phyloP scores from a whole-genome alignment of 2,113 vertebrate species.

The Turnix velox region DNA sequence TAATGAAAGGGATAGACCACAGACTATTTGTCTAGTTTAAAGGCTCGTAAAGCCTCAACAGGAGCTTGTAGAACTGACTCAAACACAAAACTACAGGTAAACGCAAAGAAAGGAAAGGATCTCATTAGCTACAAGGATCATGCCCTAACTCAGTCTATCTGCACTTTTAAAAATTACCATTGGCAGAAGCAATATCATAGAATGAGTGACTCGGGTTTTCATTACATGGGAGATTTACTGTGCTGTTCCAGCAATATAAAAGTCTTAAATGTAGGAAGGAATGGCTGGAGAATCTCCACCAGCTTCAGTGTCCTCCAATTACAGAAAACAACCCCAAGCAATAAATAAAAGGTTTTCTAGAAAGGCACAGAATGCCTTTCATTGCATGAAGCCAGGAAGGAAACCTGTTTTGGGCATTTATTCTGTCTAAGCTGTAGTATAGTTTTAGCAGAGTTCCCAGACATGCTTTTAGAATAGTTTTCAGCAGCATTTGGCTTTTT shows the following conservation, averaged over 20 bases:
- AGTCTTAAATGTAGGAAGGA: background rate
- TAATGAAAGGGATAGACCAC: background rate
- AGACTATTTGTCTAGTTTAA: background rate
- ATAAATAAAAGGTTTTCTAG: background rate
- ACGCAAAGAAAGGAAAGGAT: background rate
- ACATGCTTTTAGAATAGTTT: background rate
- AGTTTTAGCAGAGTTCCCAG: background rate
- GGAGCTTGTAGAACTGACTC: background rate
- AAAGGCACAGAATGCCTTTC: background rate
- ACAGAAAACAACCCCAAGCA: rapidly evolving
- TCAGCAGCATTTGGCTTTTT: background rate
- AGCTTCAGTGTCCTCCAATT: background rate
- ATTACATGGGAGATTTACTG: background rate
- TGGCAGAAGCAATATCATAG: background rate
- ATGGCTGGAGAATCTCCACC: background rate
- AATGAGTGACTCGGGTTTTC: background rate
- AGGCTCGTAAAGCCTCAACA: background rate
- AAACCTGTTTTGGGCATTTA: background rate
- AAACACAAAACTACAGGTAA: background rate
- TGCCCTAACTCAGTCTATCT: background rate
- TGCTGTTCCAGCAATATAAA: background rate
- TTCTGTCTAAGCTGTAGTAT: rapidly evolving
- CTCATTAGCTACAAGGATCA: background rate
- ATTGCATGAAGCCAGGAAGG: background rate
- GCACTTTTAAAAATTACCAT: background rate